phyloP scores from a whole-genome alignment of 2,888 invertebrate genomes.

The Catotricha subobsoleta region DNA sequence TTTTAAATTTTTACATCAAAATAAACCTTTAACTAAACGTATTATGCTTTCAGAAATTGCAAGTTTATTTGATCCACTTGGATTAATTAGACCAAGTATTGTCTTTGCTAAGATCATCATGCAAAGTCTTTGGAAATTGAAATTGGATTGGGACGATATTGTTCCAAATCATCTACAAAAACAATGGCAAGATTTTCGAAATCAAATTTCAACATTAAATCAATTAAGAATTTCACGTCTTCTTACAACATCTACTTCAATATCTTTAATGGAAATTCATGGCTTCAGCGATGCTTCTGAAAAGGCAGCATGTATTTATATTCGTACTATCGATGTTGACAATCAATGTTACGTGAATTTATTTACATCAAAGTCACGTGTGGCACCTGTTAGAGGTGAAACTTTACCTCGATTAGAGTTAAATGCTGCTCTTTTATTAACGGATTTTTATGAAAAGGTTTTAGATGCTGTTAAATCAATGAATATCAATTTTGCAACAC shows the following conservation, averaged over 20 bases:
- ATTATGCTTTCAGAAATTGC: not conserved
- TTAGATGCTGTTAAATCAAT: constrained; percentile 10
- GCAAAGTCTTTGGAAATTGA: not conserved
- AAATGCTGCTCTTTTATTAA: not conserved
- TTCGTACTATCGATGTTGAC: not conserved
- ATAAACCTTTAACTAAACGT: not conserved
- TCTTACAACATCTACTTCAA: no score
- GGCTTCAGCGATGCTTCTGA: not conserved
- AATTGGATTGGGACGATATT: not conserved
- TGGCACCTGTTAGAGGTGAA: constrained; percentile 1
- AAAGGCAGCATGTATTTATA: not conserved
- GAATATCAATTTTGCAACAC: no score
- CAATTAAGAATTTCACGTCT: no score
- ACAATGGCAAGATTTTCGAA: not conserved
- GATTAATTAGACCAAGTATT: constrained; percentile 1
- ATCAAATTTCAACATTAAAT: no score
- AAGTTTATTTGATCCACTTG: constrained; percentile 4
- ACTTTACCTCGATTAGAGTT: constrained; percentile 5
- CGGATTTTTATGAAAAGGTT: not conserved
- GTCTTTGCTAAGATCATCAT: not conserved
- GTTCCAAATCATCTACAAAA: not conserved
- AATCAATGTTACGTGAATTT: not conserved
- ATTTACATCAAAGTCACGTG: constrained; percentile 2
- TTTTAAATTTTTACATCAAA: not conserved
- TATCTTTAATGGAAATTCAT: no score